Conservation (phyloP, 1,140 invertebrate species). For the Stenopsyche tienmushanensis region DNA sequence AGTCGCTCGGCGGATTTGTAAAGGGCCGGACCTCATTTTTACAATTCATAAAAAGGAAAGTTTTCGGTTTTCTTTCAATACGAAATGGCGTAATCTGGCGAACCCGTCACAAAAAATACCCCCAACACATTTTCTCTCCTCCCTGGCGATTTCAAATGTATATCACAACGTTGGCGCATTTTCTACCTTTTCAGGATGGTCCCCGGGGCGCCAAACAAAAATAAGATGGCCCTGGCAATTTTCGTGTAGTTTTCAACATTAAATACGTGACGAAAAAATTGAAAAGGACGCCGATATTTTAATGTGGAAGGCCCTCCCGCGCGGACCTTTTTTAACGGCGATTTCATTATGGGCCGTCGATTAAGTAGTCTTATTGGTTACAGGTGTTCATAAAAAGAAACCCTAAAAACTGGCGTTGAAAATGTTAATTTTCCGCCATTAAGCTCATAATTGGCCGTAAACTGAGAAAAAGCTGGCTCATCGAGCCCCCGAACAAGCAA, state of each 20-base stretch:
- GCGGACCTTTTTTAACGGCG: no score
- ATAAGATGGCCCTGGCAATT: slow-evolving; percentile 18
- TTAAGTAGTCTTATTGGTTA: no score
- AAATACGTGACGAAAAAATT: slow-evolving; percentile 20
- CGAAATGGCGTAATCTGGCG: slow-evolving; percentile 15
- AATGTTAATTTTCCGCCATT: no score
- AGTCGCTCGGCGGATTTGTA: no score
- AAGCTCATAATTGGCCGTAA: no score
- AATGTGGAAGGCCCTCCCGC: no score
- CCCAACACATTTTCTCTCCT: slow-evolving; percentile 10
- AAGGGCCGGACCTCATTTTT: slow-evolving; percentile 1
- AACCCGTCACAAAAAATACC: neutral
- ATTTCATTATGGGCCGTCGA: no score
- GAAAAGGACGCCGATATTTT: no score
- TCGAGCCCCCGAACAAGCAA: no score
- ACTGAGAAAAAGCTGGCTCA: no score
- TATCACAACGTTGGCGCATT: slow-evolving; percentile 24
- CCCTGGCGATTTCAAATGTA: slow-evolving; percentile 20
- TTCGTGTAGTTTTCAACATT: slow-evolving; percentile 24
- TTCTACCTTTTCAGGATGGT: slow-evolving; percentile 16
- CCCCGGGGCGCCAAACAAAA: slow-evolving; percentile 20
- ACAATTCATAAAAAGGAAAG: slow-evolving; percentile 18
- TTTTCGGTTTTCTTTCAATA: slow-evolving; percentile 10
- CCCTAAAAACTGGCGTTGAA: no score
- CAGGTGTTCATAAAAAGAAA: no score